phyloP scores from a whole-genome alignment of 2,113 vertebrate genomes.

The Peucedramus taeniatus region DNA sequence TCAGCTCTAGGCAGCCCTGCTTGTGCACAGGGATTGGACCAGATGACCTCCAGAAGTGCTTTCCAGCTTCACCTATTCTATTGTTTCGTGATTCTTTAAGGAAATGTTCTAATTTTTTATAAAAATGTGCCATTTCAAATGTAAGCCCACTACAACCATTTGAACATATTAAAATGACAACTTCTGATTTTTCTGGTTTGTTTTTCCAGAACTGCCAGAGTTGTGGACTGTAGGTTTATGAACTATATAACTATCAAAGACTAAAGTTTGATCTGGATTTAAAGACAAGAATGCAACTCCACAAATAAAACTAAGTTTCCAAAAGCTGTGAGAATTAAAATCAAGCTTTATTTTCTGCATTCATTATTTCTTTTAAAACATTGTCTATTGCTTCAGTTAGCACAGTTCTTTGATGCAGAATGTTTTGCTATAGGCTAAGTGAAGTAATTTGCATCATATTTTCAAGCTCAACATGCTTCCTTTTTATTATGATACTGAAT shows the following conservation, averaged over 20 bases:
- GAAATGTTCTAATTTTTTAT: background rate
- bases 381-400: background rate
- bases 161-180: background rate
- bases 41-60: background rate
- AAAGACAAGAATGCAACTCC: background rate
- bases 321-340: background rate
- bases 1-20: background rate
- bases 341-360: conserved; percentile 10
- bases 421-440: conserved; percentile 49
- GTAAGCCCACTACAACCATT: background rate
- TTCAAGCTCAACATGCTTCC: background rate
- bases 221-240: background rate
- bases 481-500: background rate
- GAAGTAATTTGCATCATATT: conserved; percentile 56
- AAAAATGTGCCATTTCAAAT: background rate
- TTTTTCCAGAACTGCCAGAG: background rate
- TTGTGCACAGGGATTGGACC: background rate
- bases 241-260: background rate
- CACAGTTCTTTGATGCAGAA: conserved; percentile 42
- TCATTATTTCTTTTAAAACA: conserved; percentile 36
- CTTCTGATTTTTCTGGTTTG: background rate
- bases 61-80: background rate
- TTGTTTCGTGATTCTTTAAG: background rate
- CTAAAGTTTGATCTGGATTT: background rate
- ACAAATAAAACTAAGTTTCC: background rate